Conservation (phyloP, 2,888 invertebrate genomes). For the Diabrotica balteata region DNA sequence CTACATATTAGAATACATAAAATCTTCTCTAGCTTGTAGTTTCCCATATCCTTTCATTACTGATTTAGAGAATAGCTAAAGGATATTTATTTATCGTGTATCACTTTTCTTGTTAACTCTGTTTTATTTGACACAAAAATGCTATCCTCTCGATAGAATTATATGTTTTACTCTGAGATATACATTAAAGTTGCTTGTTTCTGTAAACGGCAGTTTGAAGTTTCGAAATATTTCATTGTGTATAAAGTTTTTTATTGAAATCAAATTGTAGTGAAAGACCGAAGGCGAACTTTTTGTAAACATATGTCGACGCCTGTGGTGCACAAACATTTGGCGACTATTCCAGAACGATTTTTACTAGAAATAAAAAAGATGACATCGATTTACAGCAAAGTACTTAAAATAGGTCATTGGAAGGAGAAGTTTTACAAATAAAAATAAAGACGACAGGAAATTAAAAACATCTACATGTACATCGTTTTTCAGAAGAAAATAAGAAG, state of each 20-base stretch:
- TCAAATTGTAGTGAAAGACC: slow-evolving; percentile 13
- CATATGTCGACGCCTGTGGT: slow-evolving; percentile 24
- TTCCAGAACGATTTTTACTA: slow-evolving; percentile 28
- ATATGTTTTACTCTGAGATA: background rate
- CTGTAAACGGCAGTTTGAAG: slow-evolving; percentile 18
- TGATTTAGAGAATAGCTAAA: too few species aligned
- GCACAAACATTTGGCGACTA: slow-evolving; percentile 28
- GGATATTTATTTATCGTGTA: too few species aligned
- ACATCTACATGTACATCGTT: slow-evolving; percentile 3
- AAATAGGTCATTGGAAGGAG: slow-evolving; percentile 35
- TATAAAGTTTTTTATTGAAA: slow-evolving; percentile 17
- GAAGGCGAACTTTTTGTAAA: slow-evolving; percentile 14
- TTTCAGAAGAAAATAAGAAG: background rate
- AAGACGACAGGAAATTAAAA: slow-evolving; percentile 18
- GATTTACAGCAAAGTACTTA: slow-evolving; percentile 39
- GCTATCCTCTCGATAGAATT: too few species aligned
- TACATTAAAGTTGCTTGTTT: slow-evolving; percentile 6
- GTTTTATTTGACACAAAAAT: too few species aligned
- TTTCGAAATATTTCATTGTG: slow-evolving; percentile 16
- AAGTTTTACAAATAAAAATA: slow-evolving; percentile 28
- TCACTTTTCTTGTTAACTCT: too few species aligned
- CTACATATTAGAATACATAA: too few species aligned
- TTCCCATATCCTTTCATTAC: too few species aligned
- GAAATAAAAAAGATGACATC: slow-evolving; percentile 36
- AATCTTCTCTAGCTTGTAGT: too few species aligned